A percentile compares a stretch with the other conserved stretches of the same genome.
These are phyloP conservation scores for Temnothorax rugatulus DNA, from an alignment of 2,888 invertebrate genomes.

Conservation along the genomic window DNA sequence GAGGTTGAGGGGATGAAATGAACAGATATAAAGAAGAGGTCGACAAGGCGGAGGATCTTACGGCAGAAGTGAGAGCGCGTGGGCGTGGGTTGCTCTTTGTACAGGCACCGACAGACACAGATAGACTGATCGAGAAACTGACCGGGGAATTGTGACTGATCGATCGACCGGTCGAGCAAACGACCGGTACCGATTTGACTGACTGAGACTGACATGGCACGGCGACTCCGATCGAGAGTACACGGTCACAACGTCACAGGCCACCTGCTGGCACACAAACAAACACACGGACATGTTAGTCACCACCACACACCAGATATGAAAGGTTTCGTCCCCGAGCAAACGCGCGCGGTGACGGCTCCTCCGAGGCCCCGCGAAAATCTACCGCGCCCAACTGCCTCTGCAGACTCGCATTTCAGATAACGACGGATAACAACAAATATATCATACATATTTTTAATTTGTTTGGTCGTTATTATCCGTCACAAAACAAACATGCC, in stretches of 20 bases:
- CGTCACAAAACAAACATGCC: neutral
- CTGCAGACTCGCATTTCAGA: neutral
- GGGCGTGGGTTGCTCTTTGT: constrained; percentile 66
- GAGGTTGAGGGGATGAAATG: constrained; percentile 51
- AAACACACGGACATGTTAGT: constrained; percentile 86
- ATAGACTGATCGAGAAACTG: constrained; percentile 79
- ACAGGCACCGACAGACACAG: constrained; percentile 82
- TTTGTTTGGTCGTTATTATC: neutral
- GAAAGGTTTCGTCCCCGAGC: constrained; percentile 65
- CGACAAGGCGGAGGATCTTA: constrained; percentile 47
- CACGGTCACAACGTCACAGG: constrained; percentile 86
- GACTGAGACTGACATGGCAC: constrained; percentile 86
- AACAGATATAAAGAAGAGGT: constrained; percentile 44
- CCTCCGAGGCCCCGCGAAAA: constrained; percentile 5
- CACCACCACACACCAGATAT: constrained; percentile 85
- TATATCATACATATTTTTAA: neutral
- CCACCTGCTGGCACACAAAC: constrained; percentile 87
- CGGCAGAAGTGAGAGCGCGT: constrained; percentile 58
- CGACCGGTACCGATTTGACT: constrained; percentile 72
- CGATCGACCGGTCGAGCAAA: constrained; percentile 66
- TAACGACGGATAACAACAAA: neutral
- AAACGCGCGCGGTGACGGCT: constrained; percentile 70
- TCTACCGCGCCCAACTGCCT: constrained; percentile 11
- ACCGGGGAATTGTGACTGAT: constrained; percentile 73
- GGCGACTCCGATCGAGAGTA: constrained; percentile 86